Conservation (phyloP, 2,888 invertebrate species). For the Agriopis leucophaearia region DNA sequence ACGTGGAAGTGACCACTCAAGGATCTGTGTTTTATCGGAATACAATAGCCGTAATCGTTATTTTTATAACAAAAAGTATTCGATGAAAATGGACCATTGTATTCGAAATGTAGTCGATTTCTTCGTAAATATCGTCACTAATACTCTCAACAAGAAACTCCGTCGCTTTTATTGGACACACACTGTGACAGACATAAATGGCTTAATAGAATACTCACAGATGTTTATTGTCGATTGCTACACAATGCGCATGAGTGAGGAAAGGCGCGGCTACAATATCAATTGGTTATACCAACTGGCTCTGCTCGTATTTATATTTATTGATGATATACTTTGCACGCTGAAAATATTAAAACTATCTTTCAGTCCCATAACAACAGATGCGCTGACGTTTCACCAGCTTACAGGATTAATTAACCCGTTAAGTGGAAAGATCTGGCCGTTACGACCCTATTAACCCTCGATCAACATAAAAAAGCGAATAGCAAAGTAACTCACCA, state of each 20-base stretch:
- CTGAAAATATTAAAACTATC: constrained; percentile 14
- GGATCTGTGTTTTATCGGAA: constrained; percentile 39
- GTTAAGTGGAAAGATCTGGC: constrained; percentile 44
- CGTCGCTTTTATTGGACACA: constrained; percentile 65
- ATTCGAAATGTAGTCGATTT: constrained; percentile 17
- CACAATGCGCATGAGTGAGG: constrained; percentile 75
- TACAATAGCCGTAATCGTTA: constrained; percentile 38
- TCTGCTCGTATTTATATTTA: constrained; percentile 17
- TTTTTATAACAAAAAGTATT: constrained; percentile 32
- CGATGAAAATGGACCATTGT: constrained; percentile 27
- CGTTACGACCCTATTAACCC: constrained; percentile 40
- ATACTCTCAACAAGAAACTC: constrained; percentile 35
- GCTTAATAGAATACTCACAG: constrained; percentile 68
- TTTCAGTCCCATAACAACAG: constrained; percentile 21
- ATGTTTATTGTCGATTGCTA: constrained; percentile 74
- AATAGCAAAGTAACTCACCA: constrained; percentile 67
- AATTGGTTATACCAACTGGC: constrained; percentile 29
- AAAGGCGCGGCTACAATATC: constrained; percentile 42
- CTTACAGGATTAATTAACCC: constrained; percentile 41
- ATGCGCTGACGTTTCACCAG: constrained; percentile 34
- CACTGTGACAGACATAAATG: constrained; percentile 73
- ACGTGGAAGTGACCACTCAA: constrained; percentile 40
- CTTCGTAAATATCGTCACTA: constrained; percentile 24
- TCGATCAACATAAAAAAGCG: constrained; percentile 40
- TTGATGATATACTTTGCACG: constrained; percentile 1